Evolutionary conservation across 1,140 invertebrate species (phyloP), one percentile per base, ranked within the genome.

Genomic region (Drosophila nikananu): DNA sequence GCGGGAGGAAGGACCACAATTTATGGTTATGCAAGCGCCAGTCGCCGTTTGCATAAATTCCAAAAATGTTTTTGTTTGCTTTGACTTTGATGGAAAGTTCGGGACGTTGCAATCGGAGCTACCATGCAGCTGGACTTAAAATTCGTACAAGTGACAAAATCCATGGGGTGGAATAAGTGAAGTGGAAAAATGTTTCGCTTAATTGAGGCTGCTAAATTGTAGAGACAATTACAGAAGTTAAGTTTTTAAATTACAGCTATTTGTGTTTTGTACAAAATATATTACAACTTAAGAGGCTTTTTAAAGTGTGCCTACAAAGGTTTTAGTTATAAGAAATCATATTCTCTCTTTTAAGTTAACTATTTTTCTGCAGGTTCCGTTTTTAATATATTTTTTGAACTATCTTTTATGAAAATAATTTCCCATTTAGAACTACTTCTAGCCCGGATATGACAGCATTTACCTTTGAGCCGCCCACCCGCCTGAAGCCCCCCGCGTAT

Each of bases 11-110:
- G 64, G 54, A 23, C 46, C 30, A 58, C 71, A 90, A 90, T 90
- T 84, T 86, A 90, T 89, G 81, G 81, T 86, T 81, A 71, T 84
- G 61, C 55, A 78, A 58, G 19, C 44, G 64, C 63, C 63, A 55
- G 66, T 39, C 65, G 76, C 84, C 84, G 84, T 86, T 87, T 89
- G 84, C 83, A 86, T 86, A 86, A 83, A 86, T 86, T 86, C 80
- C 71, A 78, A 83, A 71, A 73, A 77, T 76, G 77, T 83, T 78
- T 87, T 77, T 89, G 84, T 87, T 87, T 87, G 83, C 71, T 68
- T 83, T 74, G 80, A 84, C 84, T 89, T 77, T 80, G 86, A 83
- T 87, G 65, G 72, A 73, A 73, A 73, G 71, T 73, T 58, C 30
- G 39, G 64, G 49, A 60, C 51, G 49, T 44, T 46, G 19, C 39